Evolutionary conservation across 1,140 invertebrate species (phyloP).

Genomic region (Drosophila nannoptera): DNA sequence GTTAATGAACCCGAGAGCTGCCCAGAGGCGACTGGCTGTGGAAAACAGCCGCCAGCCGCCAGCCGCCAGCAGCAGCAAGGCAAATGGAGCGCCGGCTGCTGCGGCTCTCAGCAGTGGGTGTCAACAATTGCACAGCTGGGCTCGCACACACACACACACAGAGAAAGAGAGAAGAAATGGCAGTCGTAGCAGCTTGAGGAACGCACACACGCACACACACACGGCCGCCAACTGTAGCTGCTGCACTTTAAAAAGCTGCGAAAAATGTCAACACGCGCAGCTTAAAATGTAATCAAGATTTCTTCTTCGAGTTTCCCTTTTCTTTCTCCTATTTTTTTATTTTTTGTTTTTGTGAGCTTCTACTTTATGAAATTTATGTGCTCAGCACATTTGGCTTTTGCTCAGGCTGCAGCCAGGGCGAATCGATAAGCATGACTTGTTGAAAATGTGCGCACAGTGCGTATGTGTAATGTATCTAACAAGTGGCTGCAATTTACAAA

Average conservation of each 20-base stretch:
- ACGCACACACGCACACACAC: slow-evolving; percentile 33
- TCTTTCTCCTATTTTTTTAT: slow-evolving; percentile 17
- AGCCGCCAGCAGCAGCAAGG: slow-evolving; percentile 49
- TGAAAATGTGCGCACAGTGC: slow-evolving; percentile 45
- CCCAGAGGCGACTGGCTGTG: slow-evolving; percentile 32
- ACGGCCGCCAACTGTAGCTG: slow-evolving; percentile 18
- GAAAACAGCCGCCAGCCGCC: slow-evolving; percentile 43
- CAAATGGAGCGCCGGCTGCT: slow-evolving; percentile 67
- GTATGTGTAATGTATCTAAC: slow-evolving; percentile 62
- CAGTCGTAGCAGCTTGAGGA: slow-evolving; percentile 49
- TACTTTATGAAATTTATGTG: slow-evolving; percentile 38
- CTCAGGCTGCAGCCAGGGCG: slow-evolving; percentile 4
- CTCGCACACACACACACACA: slow-evolving; percentile 49
- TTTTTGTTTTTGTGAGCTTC: slow-evolving; percentile 2
- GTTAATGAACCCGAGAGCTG: slow-evolving; percentile 60
- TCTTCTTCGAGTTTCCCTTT: background rate
- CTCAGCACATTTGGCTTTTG: slow-evolving; percentile 25
- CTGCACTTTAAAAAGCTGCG: slow-evolving; percentile 50
- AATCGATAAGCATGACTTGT: slow-evolving; percentile 46
- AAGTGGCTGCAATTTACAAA: slow-evolving; percentile 42
- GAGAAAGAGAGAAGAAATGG: slow-evolving; percentile 55
- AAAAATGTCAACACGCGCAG: slow-evolving; percentile 47
- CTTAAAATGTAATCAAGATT: slow-evolving; percentile 51
- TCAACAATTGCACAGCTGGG: slow-evolving; percentile 73
- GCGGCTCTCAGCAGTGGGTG: slow-evolving; percentile 57